Percentiles rank a stretch among this genome's conserved stretches.
Evolutionary conservation across 2,797 vertebrate genomes (phyloP).

Genomic region (Neosilurus mollespiculum): DNA sequence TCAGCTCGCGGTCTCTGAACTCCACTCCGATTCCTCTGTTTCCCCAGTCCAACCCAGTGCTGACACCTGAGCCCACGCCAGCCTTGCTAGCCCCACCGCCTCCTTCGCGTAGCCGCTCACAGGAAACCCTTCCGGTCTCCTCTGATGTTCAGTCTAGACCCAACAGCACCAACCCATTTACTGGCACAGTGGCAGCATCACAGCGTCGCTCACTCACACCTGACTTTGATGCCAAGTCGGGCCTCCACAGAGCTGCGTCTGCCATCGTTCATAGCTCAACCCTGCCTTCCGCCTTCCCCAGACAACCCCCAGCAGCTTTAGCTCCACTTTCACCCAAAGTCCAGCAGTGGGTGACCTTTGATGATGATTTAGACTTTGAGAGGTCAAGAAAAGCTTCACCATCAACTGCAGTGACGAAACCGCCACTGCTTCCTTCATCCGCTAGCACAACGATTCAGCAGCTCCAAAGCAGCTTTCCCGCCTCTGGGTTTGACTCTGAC

Average conservation of each 20-base stretch:
- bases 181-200: slow-evolving; percentile 62
- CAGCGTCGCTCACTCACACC: slow-evolving; percentile 69
- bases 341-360: slow-evolving; percentile 93
- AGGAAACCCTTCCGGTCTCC: slow-evolving; percentile 75
- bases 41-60: slow-evolving; percentile 62
- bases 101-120: slow-evolving; percentile 77
- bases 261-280: slow-evolving; percentile 48
- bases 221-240: slow-evolving; percentile 64
- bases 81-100: slow-evolving; percentile 73
- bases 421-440: slow-evolving; percentile 46
- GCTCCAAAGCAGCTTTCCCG: slow-evolving; percentile 63
- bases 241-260: slow-evolving; percentile 63
- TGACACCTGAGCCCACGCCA: slow-evolving; percentile 65
- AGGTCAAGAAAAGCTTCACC: slow-evolving; percentile 56
- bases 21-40: slow-evolving; percentile 70
- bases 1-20: slow-evolving; percentile 67
- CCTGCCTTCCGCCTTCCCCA: slow-evolving; percentile 58
- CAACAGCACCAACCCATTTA: slow-evolving; percentile 77
- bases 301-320: slow-evolving; percentile 49
- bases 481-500: slow-evolving; percentile 65
- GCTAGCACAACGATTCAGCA: slow-evolving; percentile 56
- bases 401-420: slow-evolving; percentile 13
- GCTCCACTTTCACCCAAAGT: slow-evolving; percentile 52
- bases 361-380: slow-evolving; percentile 74
- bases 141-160: slow-evolving; percentile 69